Evolutionary conservation across 2,113 vertebrate species (phyloP), one percentile per base, ranked within the genome.

Genomic region (Irena cyanogastra): DNA sequence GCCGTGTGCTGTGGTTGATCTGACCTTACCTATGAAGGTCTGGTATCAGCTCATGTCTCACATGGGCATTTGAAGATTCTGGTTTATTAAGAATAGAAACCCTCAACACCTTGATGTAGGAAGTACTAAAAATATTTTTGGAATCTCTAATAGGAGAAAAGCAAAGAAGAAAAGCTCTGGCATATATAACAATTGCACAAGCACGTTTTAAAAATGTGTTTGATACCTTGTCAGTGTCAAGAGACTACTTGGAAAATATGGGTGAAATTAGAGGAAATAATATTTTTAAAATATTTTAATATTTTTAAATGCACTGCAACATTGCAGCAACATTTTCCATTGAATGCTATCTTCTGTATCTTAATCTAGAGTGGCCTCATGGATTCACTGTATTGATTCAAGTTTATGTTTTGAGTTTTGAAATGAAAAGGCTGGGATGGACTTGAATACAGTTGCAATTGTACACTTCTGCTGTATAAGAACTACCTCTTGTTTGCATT

Each of bases 1-100:
- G 0, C 0, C 0, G 0, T 28, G 64, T 54, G 23, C 28, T 31
- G 7, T 63, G 53, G 30, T 54, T 74, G 33, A 15, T 59, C 30
- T 4, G 7, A 37, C 68, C 63, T 83, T 59, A 35, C 47, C 30
- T 60, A 4, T 17, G 49, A 45, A 56, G 37, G 53, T 31, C 22
- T 75, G 49, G 5, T 35, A 5, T 30, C 8, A 54, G 10, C 54
- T 66, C 27, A 2, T 78, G 31, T 75, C 70, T 60, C n/a, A 4
- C 12, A 10, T 1, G 18, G 47, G 27, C 47, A 60, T 74, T 56
- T 91, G 50, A 84, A 75, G 20, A 11, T 37, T 74, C 45, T 57
- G 16, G 8, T 82, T 69, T 69, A 54, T 59, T 87, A 44, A 50
- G 52, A 92, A 23, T 30, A 81, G 44, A 71, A 84, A 7, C 23